Evolutionary conservation across 2,113 vertebrate genomes (phyloP).

Genomic region (Conger conger): DNA sequence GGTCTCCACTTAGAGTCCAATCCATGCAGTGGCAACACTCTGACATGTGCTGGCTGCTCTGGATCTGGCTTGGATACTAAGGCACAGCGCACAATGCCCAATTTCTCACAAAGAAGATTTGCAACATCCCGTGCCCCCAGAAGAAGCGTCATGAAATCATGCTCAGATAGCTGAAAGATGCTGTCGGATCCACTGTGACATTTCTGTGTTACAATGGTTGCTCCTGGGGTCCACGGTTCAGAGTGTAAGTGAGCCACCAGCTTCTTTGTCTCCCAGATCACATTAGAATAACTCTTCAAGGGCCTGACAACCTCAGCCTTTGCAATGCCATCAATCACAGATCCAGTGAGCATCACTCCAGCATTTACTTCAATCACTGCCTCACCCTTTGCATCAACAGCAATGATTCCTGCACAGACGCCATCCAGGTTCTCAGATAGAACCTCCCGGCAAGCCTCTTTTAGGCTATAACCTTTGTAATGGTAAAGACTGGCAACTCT

Average conservation of each 20-base stretch:
- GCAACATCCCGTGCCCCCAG: constrained; percentile 54
- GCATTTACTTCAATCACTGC: constrained; percentile 68
- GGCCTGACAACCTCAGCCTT: constrained; percentile 66
- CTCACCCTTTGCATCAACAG: constrained; percentile 62
- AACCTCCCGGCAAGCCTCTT: constrained; percentile 66
- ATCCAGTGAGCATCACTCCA: constrained; percentile 70
- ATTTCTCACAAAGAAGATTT: constrained; percentile 58
- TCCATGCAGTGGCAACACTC: constrained; percentile 67
- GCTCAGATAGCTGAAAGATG: constrained; percentile 63
- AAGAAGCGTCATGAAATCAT: constrained; percentile 56
- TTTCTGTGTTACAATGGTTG: constrained; percentile 57
- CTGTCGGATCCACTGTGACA: constrained; percentile 26
- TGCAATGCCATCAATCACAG: constrained; percentile 53
- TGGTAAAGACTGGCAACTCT: constrained; percentile 72
- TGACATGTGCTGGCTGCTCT: constrained; percentile 52
- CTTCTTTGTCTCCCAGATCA: constrained; percentile 65
- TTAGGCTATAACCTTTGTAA: constrained; percentile 63
- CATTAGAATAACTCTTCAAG: constrained; percentile 38
- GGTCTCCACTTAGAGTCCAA: constrained; percentile 64
- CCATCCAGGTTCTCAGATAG: constrained; percentile 60
- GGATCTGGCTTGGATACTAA: constrained; percentile 59
- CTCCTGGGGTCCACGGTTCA: constrained; percentile 68
- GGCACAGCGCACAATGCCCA: constrained; percentile 63
- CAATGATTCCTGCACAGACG: constrained; percentile 69
- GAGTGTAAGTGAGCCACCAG: constrained; percentile 66